Conservation (phyloP, 2,888 invertebrate species). For the Chesias legatella region DNA sequence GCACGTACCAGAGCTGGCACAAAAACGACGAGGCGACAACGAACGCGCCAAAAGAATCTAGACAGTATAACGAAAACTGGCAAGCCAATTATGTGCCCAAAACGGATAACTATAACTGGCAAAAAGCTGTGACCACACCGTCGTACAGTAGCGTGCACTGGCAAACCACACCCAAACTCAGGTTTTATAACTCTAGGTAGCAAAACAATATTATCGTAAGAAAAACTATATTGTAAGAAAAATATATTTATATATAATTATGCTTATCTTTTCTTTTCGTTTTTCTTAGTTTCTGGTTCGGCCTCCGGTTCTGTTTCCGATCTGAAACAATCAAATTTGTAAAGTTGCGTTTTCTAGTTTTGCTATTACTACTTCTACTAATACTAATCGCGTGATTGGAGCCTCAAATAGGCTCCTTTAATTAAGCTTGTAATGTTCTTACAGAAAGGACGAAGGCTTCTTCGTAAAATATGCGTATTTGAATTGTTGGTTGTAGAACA, state of each 20-base stretch:
- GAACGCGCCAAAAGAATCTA: background rate
- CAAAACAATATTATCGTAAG: constrained; percentile 5
- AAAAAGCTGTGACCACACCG: constrained; percentile 5
- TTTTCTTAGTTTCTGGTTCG: constrained; percentile 40
- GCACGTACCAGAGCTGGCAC: constrained; percentile 28
- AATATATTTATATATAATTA: constrained; percentile 15
- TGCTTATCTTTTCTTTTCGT: constrained; percentile 50
- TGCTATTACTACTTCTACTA: too few species aligned
- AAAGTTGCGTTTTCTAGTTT: background rate
- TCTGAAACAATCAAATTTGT: constrained; percentile 36
- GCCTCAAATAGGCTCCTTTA: too few species aligned
- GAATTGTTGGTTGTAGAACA: too few species aligned
- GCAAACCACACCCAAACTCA: constrained; percentile 7
- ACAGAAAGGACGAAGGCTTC: too few species aligned
- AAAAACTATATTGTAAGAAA: constrained; percentile 8
- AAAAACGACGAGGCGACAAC: constrained; percentile 28
- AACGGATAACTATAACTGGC: constrained; percentile 6
- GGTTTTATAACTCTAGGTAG: constrained; percentile 18
- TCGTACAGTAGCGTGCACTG: constrained; percentile 6
- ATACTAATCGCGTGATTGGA: too few species aligned
- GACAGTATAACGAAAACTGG: constrained; percentile 16
- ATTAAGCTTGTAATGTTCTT: too few species aligned
- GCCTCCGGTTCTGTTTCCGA: constrained; percentile 57
- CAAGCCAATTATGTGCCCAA: constrained; percentile 18
- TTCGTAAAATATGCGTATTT: too few species aligned